Percentiles rank a stretch among this genome's conserved stretches.
Evolutionary conservation across 2,888 invertebrate species (phyloP).

Genomic region (Bellardia bayeri): DNA sequence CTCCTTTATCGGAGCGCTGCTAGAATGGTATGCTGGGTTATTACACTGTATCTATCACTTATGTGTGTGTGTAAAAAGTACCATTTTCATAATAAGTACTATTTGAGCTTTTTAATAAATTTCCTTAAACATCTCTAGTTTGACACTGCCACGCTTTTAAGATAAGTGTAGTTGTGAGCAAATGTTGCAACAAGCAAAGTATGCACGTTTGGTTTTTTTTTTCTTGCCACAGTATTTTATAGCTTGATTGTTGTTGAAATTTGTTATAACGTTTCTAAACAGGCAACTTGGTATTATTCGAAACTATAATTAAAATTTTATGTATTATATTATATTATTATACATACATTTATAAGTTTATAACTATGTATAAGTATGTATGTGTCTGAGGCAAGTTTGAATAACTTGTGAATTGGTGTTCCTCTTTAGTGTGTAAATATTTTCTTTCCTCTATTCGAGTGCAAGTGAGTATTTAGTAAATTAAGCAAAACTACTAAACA

Average conservation of each 20-base stretch:
- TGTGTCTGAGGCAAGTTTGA: not conserved
- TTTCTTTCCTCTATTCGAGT: not conserved
- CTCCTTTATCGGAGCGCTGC: too few species aligned
- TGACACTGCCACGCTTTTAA: not conserved
- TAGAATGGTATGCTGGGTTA: too few species aligned
- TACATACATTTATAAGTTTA: not conserved
- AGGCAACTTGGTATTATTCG: conserved; percentile 37
- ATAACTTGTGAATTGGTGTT: not conserved
- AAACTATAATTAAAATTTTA: conserved; percentile 68
- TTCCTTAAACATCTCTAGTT: not conserved
- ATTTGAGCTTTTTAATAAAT: not conserved
- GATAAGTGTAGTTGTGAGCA: not conserved
- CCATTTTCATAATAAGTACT: conserved; percentile 15
- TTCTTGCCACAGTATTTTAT: conserved; percentile 50
- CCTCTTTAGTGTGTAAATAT: not conserved
- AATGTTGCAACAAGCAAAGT: conserved; percentile 42
- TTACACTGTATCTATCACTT: too few species aligned
- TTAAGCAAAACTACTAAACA: not conserved
- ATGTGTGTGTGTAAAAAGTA: conserved; percentile 28
- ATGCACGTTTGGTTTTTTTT: conserved; percentile 48
- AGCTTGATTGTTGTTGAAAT: conserved; percentile 70
- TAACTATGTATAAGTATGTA: not conserved
- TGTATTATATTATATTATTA: conserved; percentile 33
- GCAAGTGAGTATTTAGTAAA: conserved; percentile 30
- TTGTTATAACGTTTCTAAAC: conserved; percentile 49